A percentile compares a stretch with the other conserved stretches of the same genome.
phyloP scores from a whole-genome alignment of 1,140 invertebrate species.

The Phocides pigmalion region DNA sequence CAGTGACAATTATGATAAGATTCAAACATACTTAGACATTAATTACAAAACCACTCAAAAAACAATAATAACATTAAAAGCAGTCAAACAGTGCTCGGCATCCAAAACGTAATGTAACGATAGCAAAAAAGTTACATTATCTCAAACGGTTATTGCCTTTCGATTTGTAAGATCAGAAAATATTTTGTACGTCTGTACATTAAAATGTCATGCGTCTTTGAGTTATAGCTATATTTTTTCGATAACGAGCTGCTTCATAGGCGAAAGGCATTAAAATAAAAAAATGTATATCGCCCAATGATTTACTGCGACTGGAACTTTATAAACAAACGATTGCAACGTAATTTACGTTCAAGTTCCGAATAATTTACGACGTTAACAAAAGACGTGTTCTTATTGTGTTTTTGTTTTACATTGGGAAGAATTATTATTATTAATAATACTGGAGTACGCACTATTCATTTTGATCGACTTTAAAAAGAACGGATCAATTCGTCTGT shows the following conservation, averaged over 20 bases:
- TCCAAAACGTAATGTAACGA: no score
- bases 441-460: neutral
- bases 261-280: conserved; percentile 32
- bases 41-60: no score
- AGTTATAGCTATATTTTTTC: conserved; percentile 24
- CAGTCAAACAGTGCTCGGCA: no score
- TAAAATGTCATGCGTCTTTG: conserved; percentile 26
- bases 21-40: no score
- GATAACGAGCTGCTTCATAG: conserved; percentile 31
- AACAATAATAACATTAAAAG: no score
- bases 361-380: conserved; percentile 19
- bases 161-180: conserved; percentile 19
- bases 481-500: no score
- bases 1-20: no score
- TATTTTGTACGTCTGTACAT: conserved; percentile 26
- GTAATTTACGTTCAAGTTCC: conserved; percentile 26
- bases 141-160: conserved; percentile 1
- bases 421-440: neutral
- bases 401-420: neutral
- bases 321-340: conserved; percentile 26
- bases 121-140: neutral
- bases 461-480: no score
- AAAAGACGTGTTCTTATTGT: conserved; percentile 19
- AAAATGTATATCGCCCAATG: conserved; percentile 24
- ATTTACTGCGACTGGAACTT: conserved; percentile 22